Percentiles rank a stretch among this genome's conserved stretches.
Evolutionary conservation across 2,797 vertebrate genomes (phyloP).

Genomic region (Anableps anableps): DNA sequence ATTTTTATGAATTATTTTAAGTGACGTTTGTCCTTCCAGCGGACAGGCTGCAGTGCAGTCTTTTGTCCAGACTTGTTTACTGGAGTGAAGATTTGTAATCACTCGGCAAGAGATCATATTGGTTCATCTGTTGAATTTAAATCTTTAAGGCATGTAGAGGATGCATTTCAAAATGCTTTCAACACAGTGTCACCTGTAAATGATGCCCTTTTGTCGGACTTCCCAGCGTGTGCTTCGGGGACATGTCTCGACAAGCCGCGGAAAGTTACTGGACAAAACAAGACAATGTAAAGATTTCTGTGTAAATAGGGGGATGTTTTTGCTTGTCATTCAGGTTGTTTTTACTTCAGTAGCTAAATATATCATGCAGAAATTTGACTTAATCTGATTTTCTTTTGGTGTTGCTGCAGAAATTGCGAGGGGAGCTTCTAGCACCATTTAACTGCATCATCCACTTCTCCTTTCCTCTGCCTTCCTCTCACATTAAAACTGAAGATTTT

Average conservation of each 20-base stretch:
- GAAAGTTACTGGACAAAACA: constrained; percentile 58
- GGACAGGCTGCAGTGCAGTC: constrained; percentile 71
- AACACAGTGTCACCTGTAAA: constrained; percentile 19
- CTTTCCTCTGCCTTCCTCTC: constrained; percentile 8
- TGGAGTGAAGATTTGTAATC: constrained; percentile 33
- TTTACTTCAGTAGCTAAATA: no score
- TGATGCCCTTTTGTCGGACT: constrained; percentile 22
- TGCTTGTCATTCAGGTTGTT: background rate
- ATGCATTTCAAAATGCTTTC: background rate
- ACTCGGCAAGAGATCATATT: background rate
- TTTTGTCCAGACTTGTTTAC: constrained; percentile 80
- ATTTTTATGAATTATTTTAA: background rate
- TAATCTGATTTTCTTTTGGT: constrained; percentile 12
- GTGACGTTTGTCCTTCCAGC: constrained; percentile 11
- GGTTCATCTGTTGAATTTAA: background rate
- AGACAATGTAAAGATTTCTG: background rate
- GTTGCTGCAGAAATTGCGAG: constrained; percentile 6
- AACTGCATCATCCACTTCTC: background rate
- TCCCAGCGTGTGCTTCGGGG: constrained; percentile 52
- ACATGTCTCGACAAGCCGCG: constrained; percentile 72
- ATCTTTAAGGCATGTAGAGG: background rate
- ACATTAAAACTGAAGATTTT: constrained; percentile 23
- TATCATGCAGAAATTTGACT: background rate
- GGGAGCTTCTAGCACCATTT: background rate
- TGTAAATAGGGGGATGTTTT: background rate